Conservation (phyloP, 2,888 invertebrate genomes). For the Apodemia duryi region DNA sequence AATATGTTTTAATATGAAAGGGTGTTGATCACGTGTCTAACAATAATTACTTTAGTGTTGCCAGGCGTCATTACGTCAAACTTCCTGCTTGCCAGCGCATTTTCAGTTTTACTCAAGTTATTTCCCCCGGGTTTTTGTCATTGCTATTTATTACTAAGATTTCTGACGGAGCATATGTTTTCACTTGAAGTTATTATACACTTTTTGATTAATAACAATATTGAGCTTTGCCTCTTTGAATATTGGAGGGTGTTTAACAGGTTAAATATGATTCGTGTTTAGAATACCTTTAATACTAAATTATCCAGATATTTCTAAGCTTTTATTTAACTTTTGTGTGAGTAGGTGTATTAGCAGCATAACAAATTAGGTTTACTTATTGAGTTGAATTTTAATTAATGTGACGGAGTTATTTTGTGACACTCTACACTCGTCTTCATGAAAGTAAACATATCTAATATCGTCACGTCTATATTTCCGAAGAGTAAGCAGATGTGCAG, state of each 20-base stretch:
- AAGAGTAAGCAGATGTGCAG: too few species aligned
- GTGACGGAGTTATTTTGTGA: too few species aligned
- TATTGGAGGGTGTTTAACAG: background rate
- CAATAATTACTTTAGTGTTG: conserved; percentile 60
- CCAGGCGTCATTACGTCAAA: conserved; percentile 41
- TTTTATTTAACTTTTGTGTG: background rate
- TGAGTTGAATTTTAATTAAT: too few species aligned
- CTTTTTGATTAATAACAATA: conserved; percentile 23
- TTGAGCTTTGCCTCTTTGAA: background rate
- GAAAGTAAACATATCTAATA: too few species aligned
- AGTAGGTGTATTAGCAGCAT: too few species aligned
- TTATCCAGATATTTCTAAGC: background rate
- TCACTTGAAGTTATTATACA: conserved; percentile 35
- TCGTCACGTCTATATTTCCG: too few species aligned
- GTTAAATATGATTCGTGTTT: background rate
- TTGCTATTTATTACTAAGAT: conserved; percentile 54
- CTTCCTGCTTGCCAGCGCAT: conserved; percentile 40
- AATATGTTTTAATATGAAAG: conserved; percentile 41
- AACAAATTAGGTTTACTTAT: too few species aligned
- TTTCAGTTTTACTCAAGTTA: conserved; percentile 47
- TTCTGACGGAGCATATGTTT: conserved; percentile 39
- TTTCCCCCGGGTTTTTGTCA: conserved; percentile 44
- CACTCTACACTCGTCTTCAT: too few species aligned
- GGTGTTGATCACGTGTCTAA: conserved; percentile 52
- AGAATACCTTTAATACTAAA: background rate